A percentile compares a stretch with the other conserved stretches of the same genome.
These are phyloP conservation scores for Nymphalis urticae DNA, from an alignment of 2,888 invertebrate species.

Conservation along the genomic window DNA sequence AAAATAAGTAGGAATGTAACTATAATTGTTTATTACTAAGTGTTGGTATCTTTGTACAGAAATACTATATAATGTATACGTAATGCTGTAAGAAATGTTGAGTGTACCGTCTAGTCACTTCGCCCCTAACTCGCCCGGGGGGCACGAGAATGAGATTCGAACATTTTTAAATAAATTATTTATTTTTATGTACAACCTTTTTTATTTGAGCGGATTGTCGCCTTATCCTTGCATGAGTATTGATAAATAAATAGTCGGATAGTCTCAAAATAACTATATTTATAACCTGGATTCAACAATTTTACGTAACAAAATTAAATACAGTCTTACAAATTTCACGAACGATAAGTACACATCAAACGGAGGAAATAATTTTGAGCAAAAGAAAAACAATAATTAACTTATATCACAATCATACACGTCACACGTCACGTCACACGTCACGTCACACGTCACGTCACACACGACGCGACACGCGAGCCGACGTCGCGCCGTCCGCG, in stretches of 20 bases:
- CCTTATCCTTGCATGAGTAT: background rate
- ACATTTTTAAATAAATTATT: constrained; percentile 74
- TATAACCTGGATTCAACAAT: constrained; percentile 78
- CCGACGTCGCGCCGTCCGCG: constrained; percentile 55
- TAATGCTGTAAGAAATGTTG: constrained; percentile 70
- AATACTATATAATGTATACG: constrained; percentile 68
- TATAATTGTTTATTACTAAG: constrained; percentile 64
- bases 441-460: too few relatives aligned
- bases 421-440: too few relatives aligned
- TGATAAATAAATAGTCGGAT: constrained; percentile 42
- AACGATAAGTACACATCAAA: constrained; percentile 77
- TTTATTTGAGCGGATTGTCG: constrained; percentile 14
- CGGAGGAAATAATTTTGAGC: constrained; percentile 68
- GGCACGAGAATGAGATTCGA: constrained; percentile 69
- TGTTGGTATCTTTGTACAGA: constrained; percentile 78
- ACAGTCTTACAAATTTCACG: constrained; percentile 81
- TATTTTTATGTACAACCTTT: constrained; percentile 69
- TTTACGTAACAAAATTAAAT: constrained; percentile 78
- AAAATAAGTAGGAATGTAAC: constrained; percentile 78
- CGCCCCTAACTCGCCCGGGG: constrained; percentile 73
- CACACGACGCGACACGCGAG: constrained; percentile 38
- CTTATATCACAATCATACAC: constrained; percentile 72
- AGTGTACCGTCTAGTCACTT: constrained; percentile 80
- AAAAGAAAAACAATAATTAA: constrained; percentile 62
- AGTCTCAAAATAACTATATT: constrained; percentile 80